Conservation (phyloP, 2,888 invertebrate species). For the Anagyrus pseudococci region DNA sequence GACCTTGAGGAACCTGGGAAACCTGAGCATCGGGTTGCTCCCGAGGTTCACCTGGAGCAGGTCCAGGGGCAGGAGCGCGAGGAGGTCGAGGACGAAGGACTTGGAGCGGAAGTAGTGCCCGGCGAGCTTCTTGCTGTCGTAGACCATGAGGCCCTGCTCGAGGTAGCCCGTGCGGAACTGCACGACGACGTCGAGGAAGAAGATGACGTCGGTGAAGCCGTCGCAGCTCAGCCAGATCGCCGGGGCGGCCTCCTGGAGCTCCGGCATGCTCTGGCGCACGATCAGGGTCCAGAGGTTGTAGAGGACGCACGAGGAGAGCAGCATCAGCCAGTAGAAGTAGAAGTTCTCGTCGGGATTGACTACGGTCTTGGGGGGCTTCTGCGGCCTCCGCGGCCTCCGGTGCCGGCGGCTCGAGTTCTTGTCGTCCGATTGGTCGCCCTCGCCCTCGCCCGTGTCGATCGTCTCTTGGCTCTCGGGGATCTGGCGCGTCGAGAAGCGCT, state of each 20-base stretch:
- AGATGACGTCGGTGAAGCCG: constrained; percentile 84
- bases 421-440: constrained; percentile 65
- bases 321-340: constrained; percentile 94
- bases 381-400: constrained; percentile 70
- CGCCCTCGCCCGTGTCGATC: constrained; percentile 76
- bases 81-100: constrained; percentile 83
- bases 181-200: constrained; percentile 86
- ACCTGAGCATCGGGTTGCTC: constrained; percentile 85
- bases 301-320: constrained; percentile 86
- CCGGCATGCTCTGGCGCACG: constrained; percentile 92
- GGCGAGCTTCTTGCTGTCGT: constrained; percentile 88
- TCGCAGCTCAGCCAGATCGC: constrained; percentile 84
- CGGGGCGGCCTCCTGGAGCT: constrained; percentile 78
- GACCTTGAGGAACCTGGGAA: constrained; percentile 88
- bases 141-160: constrained; percentile 94
- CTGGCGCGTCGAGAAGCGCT: constrained; percentile 92
- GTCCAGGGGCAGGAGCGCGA: constrained; percentile 85
- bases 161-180: constrained; percentile 94
- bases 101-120: constrained; percentile 86
- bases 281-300: constrained; percentile 97
- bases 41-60: constrained; percentile 84
- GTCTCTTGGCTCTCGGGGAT: constrained; percentile 86
- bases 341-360: constrained; percentile 96
- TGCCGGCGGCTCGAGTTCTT: constrained; percentile 66
- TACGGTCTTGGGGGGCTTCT: constrained; percentile 79